phyloP scores from a whole-genome alignment of 2,888 invertebrate genomes.

The Parapristionchus giblindavisi region DNA sequence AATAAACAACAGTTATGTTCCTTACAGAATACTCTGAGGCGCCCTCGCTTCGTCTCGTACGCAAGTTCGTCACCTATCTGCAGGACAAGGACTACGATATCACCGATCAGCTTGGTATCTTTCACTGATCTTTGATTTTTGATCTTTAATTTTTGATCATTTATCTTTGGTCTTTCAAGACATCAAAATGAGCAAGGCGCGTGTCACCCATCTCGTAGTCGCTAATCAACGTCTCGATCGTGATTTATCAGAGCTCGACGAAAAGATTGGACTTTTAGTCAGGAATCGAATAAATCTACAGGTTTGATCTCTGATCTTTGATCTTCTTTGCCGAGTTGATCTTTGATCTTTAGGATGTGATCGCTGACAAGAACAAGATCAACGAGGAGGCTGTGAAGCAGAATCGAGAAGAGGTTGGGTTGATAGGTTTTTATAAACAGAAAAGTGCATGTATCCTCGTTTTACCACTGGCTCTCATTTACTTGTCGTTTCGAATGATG shows the following conservation, averaged over 20 bases:
- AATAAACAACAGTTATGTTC: not conserved
- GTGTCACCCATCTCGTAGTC: conserved; percentile 79
- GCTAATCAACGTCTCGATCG: conserved; percentile 74
- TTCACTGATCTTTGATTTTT: conserved; percentile 6
- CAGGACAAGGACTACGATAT: conserved; percentile 49
- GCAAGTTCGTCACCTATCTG: conserved; percentile 75
- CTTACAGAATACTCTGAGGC: conserved; percentile 50
- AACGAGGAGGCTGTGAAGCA: conserved; percentile 71
- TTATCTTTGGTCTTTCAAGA: conserved; percentile 61
- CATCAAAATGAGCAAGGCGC: conserved; percentile 76
- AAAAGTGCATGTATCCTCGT: not conserved
- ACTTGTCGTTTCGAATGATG: too few species aligned
- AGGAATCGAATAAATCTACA: conserved; percentile 82
- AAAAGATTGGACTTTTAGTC: conserved; percentile 83
- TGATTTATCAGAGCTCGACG: conserved; percentile 81
- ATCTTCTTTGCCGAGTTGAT: not conserved
- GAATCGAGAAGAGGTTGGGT: conserved; percentile 70
- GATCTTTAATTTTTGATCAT: not conserved
- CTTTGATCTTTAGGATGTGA: conserved; percentile 76
- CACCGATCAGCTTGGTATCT: conserved; percentile 46
- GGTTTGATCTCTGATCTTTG: conserved; percentile 56
- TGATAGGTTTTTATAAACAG: conserved; percentile 2
- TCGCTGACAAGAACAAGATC: conserved; percentile 79
- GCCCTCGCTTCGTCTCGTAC: conserved; percentile 57
- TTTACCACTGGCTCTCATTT: too few species aligned